A percentile compares a stretch with the other conserved stretches of the same genome.
Conservation (phyloP, 2,113 vertebrate species). For the Pachypanchax playfairii region DNA sequence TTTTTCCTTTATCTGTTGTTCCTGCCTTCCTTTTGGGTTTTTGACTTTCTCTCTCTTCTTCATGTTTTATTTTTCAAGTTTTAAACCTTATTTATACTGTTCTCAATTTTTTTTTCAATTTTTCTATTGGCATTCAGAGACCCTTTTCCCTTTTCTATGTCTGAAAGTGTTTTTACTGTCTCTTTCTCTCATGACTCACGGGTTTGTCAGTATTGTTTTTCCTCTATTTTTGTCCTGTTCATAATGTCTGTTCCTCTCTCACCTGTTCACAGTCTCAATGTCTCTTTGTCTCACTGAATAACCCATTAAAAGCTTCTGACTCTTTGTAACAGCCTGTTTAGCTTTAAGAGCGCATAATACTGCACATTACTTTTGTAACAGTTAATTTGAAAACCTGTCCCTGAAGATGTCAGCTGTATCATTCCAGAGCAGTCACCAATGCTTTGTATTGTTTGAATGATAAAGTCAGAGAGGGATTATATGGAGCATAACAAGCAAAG, state of each 20-base stretch:
- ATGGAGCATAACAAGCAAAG: too few relatives aligned
- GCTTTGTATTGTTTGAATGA: background rate
- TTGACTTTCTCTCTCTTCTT: conserved; percentile 18
- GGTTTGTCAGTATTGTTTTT: conserved; percentile 39
- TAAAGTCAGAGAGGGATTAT: too few relatives aligned
- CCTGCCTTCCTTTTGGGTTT: conserved; percentile 22
- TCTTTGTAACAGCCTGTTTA: conserved; percentile 30
- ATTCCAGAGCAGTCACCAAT: conserved; percentile 14
- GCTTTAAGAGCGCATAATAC: conserved; percentile 37
- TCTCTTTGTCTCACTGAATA: conserved; percentile 35
- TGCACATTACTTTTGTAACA: conserved; percentile 21
- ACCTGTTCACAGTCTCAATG: background rate
- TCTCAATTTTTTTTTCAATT: conserved; percentile 49
- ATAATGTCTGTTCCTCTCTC: conserved; percentile 6
- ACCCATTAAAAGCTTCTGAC: conserved; percentile 13
- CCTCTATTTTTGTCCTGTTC: conserved; percentile 40
- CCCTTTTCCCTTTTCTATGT: conserved; percentile 20
- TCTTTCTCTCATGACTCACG: conserved; percentile 52
- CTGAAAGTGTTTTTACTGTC: conserved; percentile 33
- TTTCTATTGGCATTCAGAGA: conserved; percentile 49
- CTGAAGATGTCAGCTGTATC: conserved; percentile 14
- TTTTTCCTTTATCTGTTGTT: conserved; percentile 24
- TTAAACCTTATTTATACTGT: conserved; percentile 62
- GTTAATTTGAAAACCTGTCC: conserved; percentile 30
- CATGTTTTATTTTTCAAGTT: too few relatives aligned